Evolutionary conservation across 2,113 vertebrate species (phyloP).

Genomic region (Saimiri boliviensis): DNA sequence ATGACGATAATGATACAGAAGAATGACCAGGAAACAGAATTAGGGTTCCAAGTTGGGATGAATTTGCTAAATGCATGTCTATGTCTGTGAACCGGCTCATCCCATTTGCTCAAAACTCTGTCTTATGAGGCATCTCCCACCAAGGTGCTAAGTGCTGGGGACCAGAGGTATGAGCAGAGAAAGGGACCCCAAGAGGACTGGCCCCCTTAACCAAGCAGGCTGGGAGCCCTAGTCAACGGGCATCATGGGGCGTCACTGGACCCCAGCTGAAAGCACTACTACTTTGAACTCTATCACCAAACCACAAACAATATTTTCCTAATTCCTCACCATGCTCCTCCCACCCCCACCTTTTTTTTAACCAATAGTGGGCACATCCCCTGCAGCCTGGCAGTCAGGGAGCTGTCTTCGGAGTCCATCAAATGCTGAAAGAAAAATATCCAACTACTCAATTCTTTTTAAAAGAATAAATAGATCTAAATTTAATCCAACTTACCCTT

Average conservation of each 20-base stretch:
- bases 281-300: neutral
- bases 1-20: too few relatives aligned
- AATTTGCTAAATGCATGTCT: too few relatives aligned
- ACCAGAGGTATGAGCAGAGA: neutral
- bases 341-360: neutral
- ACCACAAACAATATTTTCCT: neutral
- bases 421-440: neutral
- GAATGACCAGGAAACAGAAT: neutral
- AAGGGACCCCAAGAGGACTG: neutral
- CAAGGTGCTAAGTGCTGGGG: neutral
- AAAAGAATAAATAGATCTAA: constrained; percentile 31
- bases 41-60: rapidly evolving
- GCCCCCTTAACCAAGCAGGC: neutral
- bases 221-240: neutral
- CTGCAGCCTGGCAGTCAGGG: neutral
- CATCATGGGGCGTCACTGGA: rapidly evolving
- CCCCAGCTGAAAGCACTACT: too few relatives aligned
- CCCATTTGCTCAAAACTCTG: neutral
- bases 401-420: neutral
- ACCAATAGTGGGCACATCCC: neutral
- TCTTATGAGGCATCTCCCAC: neutral
- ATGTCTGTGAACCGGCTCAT: rapidly evolving
- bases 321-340: neutral
- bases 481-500: constrained; percentile 86
- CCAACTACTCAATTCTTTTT: neutral